Evolutionary conservation across 2,797 vertebrate species (phyloP).

Genomic region (Emys orbicularis): DNA sequence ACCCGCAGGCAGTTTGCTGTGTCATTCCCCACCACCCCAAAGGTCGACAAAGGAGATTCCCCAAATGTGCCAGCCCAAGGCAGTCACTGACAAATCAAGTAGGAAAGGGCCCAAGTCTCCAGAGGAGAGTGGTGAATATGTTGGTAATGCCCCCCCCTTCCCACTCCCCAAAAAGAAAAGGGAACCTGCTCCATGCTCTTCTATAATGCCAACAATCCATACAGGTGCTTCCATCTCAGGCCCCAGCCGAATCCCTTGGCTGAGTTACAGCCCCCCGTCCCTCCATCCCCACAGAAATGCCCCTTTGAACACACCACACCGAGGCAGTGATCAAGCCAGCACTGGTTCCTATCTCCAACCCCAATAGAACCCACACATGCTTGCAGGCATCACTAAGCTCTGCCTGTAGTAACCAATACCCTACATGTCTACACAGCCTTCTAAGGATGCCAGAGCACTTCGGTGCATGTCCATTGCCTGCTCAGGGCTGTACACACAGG

Average conservation of each 20-base stretch:
- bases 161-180: neutral
- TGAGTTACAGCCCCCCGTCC: neutral
- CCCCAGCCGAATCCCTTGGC: neutral
- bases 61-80: neutral
- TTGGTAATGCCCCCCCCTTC: neutral
- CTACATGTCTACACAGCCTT: neutral
- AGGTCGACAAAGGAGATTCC: neutral
- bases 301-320: rapidly evolving
- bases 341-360: neutral
- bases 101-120: neutral
- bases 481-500: neutral
- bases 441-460: neutral
- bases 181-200: neutral
- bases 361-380: neutral
- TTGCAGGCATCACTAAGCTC: neutral
- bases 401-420: neutral
- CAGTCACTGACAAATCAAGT: neutral
- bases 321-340: rapidly evolving
- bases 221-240: neutral
- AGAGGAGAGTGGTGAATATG: neutral
- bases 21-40: neutral
- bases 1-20: neutral
- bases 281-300: neutral
- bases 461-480: too few species aligned
- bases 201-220: neutral